These are phyloP conservation scores for Xestia sexstrigata DNA, from an alignment of 2,888 invertebrate species.

Conservation along the genomic window DNA sequence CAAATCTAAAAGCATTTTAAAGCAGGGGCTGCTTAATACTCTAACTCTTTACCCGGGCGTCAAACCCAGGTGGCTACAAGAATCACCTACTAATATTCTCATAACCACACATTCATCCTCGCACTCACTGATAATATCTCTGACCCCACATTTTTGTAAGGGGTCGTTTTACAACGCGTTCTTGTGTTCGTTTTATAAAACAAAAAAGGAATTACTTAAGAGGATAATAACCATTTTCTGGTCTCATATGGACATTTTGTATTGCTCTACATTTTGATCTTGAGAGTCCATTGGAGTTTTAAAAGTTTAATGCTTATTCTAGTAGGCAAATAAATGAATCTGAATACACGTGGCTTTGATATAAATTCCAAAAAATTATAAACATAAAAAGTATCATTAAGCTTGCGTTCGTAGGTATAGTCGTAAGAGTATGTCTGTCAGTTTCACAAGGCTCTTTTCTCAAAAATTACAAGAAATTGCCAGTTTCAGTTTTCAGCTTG, in stretches of 20 bases:
- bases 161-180: slow-evolving; percentile 29
- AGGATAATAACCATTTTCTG: neutral
- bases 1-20: too few species aligned
- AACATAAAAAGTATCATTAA: neutral
- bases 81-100: slow-evolving; percentile 23
- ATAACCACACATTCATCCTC: slow-evolving; percentile 34
- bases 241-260: neutral
- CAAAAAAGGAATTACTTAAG: slow-evolving; percentile 1
- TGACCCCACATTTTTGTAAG: slow-evolving; percentile 28
- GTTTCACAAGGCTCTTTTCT: neutral
- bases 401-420: neutral
- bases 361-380: too few species aligned
- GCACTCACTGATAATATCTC: slow-evolving; percentile 33
- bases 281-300: too few species aligned
- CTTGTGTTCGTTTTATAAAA: slow-evolving; percentile 18
- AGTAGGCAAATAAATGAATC: too few species aligned
- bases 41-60: neutral
- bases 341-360: too few species aligned
- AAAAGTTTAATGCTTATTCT: too few species aligned
- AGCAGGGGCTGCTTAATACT: neutral
- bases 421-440: neutral
- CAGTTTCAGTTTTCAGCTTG: neutral
- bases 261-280: neutral
- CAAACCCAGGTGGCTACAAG: neutral
- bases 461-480: neutral